These are phyloP conservation scores for Ciconia maguari DNA, from an alignment of 2,113 vertebrate genomes.

Conservation along the genomic window DNA sequence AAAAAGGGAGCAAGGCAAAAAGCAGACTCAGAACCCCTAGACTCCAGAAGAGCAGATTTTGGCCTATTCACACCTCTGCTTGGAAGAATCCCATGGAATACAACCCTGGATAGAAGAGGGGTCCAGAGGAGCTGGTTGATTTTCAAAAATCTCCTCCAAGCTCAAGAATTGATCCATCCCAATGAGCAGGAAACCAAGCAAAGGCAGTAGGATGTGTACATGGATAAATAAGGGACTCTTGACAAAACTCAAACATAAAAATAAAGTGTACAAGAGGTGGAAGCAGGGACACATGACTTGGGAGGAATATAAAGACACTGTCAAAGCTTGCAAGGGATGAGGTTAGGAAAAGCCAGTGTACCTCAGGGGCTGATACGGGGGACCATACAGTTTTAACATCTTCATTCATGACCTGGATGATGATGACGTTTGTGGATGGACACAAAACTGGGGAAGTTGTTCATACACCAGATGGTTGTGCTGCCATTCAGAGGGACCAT, in stretches of 20 bases:
- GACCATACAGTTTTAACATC: accelerated
- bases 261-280: not conserved
- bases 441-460: not conserved
- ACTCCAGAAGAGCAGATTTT: not conserved
- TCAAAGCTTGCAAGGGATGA: not conserved
- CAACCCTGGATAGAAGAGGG: not conserved
- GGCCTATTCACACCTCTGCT: not conserved
- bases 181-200: not conserved
- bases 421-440: not conserved
- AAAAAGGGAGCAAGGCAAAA: not conserved
- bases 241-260: not conserved
- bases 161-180: not conserved
- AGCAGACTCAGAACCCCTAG: not conserved
- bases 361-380: not conserved
- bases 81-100: not conserved
- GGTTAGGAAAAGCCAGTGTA: not conserved
- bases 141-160: not conserved
- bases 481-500: not conserved
- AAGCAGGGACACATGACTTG: accelerated
- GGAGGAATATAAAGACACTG: not conserved
- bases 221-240: not conserved
- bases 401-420: not conserved
- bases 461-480: not conserved
- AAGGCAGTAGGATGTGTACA: not conserved
- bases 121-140: not conserved